Evolutionary conservation across 2,888 invertebrate genomes (phyloP).

Genomic region (Onchidella celtica): DNA sequence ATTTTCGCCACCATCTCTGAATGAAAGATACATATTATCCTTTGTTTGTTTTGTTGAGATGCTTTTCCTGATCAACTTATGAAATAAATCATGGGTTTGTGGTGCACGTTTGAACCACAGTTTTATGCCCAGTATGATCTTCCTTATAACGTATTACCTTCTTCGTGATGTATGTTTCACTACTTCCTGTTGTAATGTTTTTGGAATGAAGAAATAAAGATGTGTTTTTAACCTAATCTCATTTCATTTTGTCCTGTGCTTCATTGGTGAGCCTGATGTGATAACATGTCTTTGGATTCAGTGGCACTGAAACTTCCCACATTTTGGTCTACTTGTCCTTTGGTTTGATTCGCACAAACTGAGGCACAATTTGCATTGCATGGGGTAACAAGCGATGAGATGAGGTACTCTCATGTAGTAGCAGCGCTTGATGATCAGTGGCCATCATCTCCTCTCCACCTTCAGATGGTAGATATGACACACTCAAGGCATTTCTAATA

Average conservation of each 20-base stretch:
- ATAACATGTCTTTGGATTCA: not conserved
- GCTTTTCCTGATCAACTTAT: no score
- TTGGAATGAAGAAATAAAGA: no score
- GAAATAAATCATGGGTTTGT: no score
- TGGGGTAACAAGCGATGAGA: not conserved
- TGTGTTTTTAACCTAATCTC: not conserved
- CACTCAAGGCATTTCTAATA: not conserved
- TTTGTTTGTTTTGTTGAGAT: no score
- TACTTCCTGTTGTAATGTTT: no score
- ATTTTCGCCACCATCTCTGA: no score
- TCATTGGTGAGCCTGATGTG: not conserved
- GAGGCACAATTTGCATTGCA: slow-evolving; percentile 25
- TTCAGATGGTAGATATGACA: slow-evolving; percentile 7
- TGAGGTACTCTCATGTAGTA: slow-evolving; percentile 2
- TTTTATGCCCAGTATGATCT: no score
- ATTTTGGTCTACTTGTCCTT: slow-evolving; percentile 24
- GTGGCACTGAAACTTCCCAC: slow-evolving; percentile 28
- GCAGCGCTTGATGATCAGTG: slow-evolving; percentile 3
- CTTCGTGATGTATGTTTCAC: no score
- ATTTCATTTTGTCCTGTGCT: not conserved
- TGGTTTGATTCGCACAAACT: slow-evolving; percentile 25
- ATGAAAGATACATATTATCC: no score
- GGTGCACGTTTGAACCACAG: no score
- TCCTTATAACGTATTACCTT: no score
- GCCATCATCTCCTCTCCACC: not conserved